Evolutionary conservation across 2,113 vertebrate genomes (phyloP).

Genomic region (Helogale parvula): DNA sequence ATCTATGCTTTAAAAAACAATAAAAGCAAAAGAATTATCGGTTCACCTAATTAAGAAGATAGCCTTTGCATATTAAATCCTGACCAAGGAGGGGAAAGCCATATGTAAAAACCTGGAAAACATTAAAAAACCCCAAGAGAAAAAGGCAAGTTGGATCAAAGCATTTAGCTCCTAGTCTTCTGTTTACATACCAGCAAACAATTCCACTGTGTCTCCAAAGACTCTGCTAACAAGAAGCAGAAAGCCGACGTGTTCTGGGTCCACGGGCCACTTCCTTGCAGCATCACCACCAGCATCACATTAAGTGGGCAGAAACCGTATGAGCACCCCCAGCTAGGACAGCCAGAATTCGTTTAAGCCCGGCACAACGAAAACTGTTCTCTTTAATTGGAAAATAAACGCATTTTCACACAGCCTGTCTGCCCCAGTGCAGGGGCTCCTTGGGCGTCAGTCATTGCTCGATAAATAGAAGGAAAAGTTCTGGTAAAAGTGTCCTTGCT

Average conservation of each 20-base stretch:
- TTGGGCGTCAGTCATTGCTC: not conserved
- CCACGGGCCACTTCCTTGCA: not conserved
- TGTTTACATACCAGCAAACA: slow-evolving; percentile 23
- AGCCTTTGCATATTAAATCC: not conserved
- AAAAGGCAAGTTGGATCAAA: slow-evolving; percentile 6
- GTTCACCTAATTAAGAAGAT: not conserved
- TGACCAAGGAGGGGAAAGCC: not conserved
- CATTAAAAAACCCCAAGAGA: slow-evolving; percentile 36
- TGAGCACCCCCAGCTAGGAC: not conserved
- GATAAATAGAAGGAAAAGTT: not conserved
- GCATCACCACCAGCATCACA: not conserved
- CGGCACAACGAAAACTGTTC: not conserved
- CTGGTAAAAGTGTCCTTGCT: not conserved
- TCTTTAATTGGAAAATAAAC: slow-evolving; percentile 12
- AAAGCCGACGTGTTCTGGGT: not conserved
- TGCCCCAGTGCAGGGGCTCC: not conserved
- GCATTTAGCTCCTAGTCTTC: not conserved
- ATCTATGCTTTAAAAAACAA: not conserved
- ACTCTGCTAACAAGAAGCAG: not conserved
- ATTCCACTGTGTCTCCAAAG: not conserved
- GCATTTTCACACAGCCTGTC: not conserved
- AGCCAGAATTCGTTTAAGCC: not conserved
- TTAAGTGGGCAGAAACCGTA: not conserved
- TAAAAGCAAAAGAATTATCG: slow-evolving; percentile 23
- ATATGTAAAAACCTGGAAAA: not conserved